Evolutionary conservation across 2,113 vertebrate species (phyloP), one percentile per base, ranked within the genome.

Genomic region (Grantiella picta): DNA sequence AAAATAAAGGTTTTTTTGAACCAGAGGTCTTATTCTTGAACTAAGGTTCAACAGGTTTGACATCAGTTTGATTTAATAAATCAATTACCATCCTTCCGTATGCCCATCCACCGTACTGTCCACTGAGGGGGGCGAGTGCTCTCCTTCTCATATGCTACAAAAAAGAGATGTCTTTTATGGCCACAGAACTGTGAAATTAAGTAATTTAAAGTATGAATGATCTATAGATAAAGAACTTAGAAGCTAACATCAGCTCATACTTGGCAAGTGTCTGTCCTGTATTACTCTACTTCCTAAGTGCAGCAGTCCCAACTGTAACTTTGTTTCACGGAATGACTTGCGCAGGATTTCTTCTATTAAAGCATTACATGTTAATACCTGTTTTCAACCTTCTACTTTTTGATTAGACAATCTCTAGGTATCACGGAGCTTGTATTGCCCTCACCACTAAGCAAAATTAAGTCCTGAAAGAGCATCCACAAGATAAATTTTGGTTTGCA

Each of bases 81-180:
- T n/a, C 38, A n/a, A 16, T 85, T 96, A 97, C 97, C 97, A 56
- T 97, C 95, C 42, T 97, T 98, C 50, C 83, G 86, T 83, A 97
- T 97, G 81, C 95, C 87, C 92, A 96, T 93, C 91, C 95, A 96
- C 72, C 90, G 68, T 24, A 82, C 85, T 16, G 90, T n/a, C 21
- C 72, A 44, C 44, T 45, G 66, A 21, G 38, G 70, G 25, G 31
- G 28, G 2, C 0, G 33, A 63, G n/a, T 12, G 35, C 23, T 73
- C 53, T 75, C 29, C 0, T 82, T 69, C 52, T 91, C 68, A 28
- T 40, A 70, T 6, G 20, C 97, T 97, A 42, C 25, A 78, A 61
- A 73, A 92, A 84, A 77, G 7, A 91, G 38, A 91, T 12, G 8
- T 10, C 6, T 82, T 66, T 95, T 89, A 93, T 54, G 94, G 45